Evolutionary conservation across 2,113 vertebrate species (phyloP).

Genomic region (Myodes glareolus): DNA sequence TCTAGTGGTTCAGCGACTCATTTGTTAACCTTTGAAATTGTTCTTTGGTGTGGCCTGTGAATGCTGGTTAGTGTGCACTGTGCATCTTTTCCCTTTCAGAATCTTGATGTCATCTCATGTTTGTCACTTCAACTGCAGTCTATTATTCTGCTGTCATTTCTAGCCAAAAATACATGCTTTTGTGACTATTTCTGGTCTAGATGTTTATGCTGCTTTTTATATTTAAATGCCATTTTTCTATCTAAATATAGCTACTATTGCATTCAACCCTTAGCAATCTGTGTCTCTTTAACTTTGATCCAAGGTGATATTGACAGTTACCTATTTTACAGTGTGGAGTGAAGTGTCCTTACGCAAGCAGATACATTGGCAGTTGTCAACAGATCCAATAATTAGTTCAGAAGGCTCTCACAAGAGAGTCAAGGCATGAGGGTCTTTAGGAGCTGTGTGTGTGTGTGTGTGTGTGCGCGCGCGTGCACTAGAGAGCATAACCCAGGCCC

Average conservation of each 20-base stretch:
- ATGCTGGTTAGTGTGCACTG: neutral
- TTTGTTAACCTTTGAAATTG: neutral
- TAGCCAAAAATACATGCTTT: neutral
- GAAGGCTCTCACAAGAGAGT: neutral
- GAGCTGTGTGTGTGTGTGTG: neutral
- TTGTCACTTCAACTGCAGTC: neutral
- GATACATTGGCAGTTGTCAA: neutral
- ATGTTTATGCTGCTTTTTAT: neutral
- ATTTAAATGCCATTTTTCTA: neutral
- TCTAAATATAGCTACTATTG: neutral
- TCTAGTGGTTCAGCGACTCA: neutral
- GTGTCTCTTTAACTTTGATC: neutral
- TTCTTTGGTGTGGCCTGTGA: too few species aligned
- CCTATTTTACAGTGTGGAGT: neutral
- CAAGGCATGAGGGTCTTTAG: neutral
- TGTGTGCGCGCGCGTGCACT: accelerated
- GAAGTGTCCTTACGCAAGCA: neutral
- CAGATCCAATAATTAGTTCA: neutral
- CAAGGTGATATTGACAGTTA: neutral
- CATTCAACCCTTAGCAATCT: neutral
- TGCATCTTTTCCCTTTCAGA: neutral
- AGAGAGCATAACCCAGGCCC: neutral
- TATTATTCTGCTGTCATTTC: neutral
- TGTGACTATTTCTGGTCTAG: neutral
- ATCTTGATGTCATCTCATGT: neutral